Evolutionary conservation across 1,140 invertebrate species (phyloP).

Genomic region (Sycophila sp.): DNA sequence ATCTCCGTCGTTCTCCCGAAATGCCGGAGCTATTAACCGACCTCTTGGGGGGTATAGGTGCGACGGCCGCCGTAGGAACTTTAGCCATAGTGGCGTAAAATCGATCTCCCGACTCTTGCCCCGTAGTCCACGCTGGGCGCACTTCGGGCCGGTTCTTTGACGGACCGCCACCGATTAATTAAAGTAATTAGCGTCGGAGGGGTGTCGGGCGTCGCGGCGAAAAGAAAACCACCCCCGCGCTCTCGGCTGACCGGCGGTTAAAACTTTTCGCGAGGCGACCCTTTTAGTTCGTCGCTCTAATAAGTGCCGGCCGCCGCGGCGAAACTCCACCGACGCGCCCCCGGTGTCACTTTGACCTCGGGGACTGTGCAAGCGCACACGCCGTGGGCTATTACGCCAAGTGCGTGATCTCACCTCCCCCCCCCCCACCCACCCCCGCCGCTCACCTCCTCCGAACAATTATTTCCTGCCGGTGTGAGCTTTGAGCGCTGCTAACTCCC

Average conservation of each 20-base stretch:
- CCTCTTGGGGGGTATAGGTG: neutral
- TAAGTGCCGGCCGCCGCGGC: constrained; percentile 1
- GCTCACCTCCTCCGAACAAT: constrained; percentile 9
- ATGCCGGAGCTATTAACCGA: neutral
- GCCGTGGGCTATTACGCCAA: constrained; percentile 7
- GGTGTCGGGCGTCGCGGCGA: neutral
- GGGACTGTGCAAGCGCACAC: too few species aligned
- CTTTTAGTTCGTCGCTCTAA: constrained; percentile 14
- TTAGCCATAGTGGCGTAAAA: constrained; percentile 6
- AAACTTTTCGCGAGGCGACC: neutral
- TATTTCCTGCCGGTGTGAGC: constrained; percentile 1
- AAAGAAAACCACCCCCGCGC: neutral
- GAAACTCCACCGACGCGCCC: too few species aligned
- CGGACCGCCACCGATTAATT: constrained; percentile 4
- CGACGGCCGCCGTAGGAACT: neutral
- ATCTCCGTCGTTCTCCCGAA: too few species aligned
- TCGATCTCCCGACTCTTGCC: constrained; percentile 5
- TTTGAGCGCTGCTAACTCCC: too few species aligned
- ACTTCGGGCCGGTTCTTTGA: constrained; percentile 2
- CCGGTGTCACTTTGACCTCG: too few species aligned
- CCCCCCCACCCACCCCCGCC: too few species aligned
- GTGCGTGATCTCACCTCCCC: too few species aligned
- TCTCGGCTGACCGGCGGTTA: too few species aligned
- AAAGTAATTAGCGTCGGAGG: constrained; percentile 3
- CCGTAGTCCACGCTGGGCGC: neutral